phyloP scores from a whole-genome alignment of 2,888 invertebrate species.

The Xestia xanthographa region DNA sequence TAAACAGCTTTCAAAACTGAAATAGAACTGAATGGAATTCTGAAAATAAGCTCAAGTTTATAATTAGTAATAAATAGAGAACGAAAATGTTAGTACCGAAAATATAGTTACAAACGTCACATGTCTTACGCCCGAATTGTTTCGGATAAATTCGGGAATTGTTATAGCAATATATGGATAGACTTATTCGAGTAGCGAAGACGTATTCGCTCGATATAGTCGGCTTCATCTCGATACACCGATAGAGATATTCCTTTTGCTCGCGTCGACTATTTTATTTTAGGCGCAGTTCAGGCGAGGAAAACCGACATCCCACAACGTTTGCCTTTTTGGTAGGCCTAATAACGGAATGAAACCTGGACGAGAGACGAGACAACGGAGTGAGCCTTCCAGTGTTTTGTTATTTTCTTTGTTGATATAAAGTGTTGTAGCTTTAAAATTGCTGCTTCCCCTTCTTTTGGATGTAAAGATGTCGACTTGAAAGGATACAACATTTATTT shows the following conservation, averaged over 20 bases:
- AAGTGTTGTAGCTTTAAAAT: not conserved
- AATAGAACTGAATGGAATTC: slow-evolving; percentile 7
- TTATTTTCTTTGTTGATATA: not conserved
- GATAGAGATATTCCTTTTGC: slow-evolving; percentile 48
- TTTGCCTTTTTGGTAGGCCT: slow-evolving; percentile 33
- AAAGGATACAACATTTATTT: not conserved
- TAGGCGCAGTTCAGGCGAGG: slow-evolving; percentile 20
- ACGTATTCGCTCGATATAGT: slow-evolving; percentile 50
- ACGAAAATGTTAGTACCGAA: slow-evolving; percentile 8
- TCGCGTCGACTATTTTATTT: slow-evolving; percentile 42
- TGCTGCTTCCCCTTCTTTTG: not conserved
- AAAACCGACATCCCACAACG: slow-evolving; percentile 5
- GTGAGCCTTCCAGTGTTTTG: not conserved
- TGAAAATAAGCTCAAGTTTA: not conserved
- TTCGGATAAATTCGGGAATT: slow-evolving; percentile 44
- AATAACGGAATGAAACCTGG: slow-evolving; percentile 17
- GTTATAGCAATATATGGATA: slow-evolving; percentile 45
- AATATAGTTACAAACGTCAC: slow-evolving; percentile 39
- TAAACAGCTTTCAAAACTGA: slow-evolving; percentile 23
- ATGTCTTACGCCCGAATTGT: slow-evolving; percentile 40
- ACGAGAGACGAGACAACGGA: too few relatives aligned
- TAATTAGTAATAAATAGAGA: not conserved
- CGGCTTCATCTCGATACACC: slow-evolving; percentile 48
- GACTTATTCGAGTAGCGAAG: slow-evolving; percentile 45
- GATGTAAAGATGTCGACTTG: not conserved